Conservation (phyloP, 2,888 invertebrate genomes). For the Schizaphis graminum region DNA sequence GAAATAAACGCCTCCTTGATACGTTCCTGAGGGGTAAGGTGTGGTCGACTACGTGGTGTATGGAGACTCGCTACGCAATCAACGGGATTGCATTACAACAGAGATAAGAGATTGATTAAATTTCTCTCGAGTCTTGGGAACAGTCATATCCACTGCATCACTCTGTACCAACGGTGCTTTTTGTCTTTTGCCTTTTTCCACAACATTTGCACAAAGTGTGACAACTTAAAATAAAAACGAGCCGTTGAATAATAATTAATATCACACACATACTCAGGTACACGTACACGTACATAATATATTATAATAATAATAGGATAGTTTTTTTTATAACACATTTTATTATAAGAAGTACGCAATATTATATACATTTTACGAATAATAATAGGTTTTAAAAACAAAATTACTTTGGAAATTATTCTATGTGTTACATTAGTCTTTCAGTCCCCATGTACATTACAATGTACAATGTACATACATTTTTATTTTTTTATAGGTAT, state of each 20-base stretch:
- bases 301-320: background rate
- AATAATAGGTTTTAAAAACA: background rate
- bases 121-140: slow-evolving; percentile 20
- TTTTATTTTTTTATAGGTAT: too few relatives aligned
- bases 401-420: background rate
- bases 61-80: slow-evolving; percentile 40
- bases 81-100: slow-evolving; percentile 59
- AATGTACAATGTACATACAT: too few relatives aligned
- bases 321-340: background rate
- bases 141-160: slow-evolving; percentile 13
- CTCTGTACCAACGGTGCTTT: background rate
- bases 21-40: slow-evolving; percentile 2
- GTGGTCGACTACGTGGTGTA: background rate
- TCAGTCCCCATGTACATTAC: too few relatives aligned
- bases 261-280: background rate
- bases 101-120: slow-evolving; percentile 65
- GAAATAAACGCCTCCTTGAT: slow-evolving; percentile 61
- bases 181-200: slow-evolving; percentile 15
- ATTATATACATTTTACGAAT: background rate
- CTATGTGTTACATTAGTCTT: background rate
- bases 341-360: background rate
- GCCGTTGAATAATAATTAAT: background rate
- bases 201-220: background rate
- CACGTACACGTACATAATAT: background rate
- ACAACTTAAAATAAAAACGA: background rate